Base-by-base conservation (phyloP, 1,140 invertebrate genomes). In the Drosophila navojoa region DNA sequence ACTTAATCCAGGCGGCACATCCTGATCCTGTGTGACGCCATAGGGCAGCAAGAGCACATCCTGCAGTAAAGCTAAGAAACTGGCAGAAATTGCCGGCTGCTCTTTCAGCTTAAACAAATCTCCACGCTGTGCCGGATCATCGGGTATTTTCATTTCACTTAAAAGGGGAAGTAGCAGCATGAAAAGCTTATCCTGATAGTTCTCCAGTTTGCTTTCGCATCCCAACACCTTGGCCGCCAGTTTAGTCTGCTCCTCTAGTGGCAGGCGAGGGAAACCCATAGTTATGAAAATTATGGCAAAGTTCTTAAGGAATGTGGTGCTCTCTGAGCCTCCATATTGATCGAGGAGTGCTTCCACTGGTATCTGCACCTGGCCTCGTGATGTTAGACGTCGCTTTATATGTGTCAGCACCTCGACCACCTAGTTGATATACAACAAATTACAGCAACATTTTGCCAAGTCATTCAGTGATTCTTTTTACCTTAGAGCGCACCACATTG, bases 211-310 rank as follows among this genome's bases (percentile, higher is more conserved):
- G 50, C 95, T 95, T 80, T 97, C 95, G 74, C 97, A 95, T 84
- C 95, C 95, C 13, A 98, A 92, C 54, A 99, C 85, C 67, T 94
- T 93, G 19, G 97, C 96, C 15, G 97, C 93, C 52, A 98, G 92
- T 81, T 95, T 94, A 4, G 95, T 93, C 92, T 98, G 97, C 77
- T 96, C 95, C 13, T 95, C 95, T 40, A 94, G 92, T 35, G 95
- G 94, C 71, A 98, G 92, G 70, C 97, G 93, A 2, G 97, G 97
- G 93, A 95, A 98, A 15, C 97, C 97, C 94, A 98, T 95, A 92
- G 97, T 98, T 47, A 98, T 96, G 89, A 98, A 99, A 84, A 98
- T 97, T 59, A 98, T 97, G 47, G 97, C 96, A 91, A 99, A 98
- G 93, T 99, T 99, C 95, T 98, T 93, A 25, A 95, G 94, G 63